Base-by-base conservation (phyloP, 2,113 vertebrate species). In the Lathamus discolor region DNA sequence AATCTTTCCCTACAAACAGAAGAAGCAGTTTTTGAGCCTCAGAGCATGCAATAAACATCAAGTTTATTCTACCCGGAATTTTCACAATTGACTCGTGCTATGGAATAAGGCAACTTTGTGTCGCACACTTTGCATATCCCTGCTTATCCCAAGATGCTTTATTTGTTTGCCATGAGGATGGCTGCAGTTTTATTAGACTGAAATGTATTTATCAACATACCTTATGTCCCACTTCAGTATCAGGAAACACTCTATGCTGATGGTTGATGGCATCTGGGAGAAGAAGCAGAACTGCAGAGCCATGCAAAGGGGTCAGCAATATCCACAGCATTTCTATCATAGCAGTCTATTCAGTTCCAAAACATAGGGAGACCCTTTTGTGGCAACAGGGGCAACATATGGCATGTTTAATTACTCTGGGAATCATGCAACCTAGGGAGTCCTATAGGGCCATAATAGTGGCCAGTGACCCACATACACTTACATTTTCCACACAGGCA, bases 1-100 rank as follows among this genome's bases (percentile, higher is more conserved):
- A 77, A 90, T 94, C 87, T 94, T 97, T 88, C 88, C 18, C 51
- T 59, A 37, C 2, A 13, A 88, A 86, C 39, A 88, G 88, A 83
- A 96, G 80, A 51, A 87, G n/a, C 25, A 10, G 25, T 37, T 92
- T 92, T 67, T 83, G 73, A 84, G 69, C 57, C 77, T 75, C 64
- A n/a, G n/a, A 4, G 3, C 22, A 16, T 22, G 64, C 72, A 75
- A 79, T 57, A 93, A 79, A 66, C 63, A 70, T 80, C 37, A 80
- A 78, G 35, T 57, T 86, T 90, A 90, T 73, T 90, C 73, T 78
- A 43, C 17, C 4, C 55, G 55, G 80, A 63, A 75, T 95, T 87
- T 77, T 44, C 61, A 80, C 64, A 51, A 91, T 92, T 93, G 63
- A 73, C 63, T 86, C 39, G 18, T 6, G 66, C 33, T 46, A 23